Percentiles rank a stretch among this genome's conserved stretches.
These are phyloP conservation scores for Phocoena sinus DNA, from an alignment of 2,113 vertebrate genomes.

Conservation along the genomic window DNA sequence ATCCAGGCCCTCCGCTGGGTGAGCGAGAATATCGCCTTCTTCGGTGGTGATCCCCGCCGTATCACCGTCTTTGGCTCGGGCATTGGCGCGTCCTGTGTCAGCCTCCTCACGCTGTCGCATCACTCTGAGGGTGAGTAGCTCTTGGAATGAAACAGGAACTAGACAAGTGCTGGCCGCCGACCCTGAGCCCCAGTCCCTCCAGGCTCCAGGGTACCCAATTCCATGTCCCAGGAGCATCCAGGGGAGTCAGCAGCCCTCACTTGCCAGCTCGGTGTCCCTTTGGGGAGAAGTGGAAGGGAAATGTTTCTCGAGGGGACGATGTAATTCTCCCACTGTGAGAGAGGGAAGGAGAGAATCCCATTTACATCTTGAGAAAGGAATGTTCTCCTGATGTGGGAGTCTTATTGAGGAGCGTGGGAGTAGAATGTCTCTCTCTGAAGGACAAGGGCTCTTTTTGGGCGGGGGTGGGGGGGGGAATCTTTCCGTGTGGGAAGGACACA, in stretches of 20 bases:
- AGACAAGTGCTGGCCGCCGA: background rate
- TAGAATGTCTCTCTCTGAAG: background rate
- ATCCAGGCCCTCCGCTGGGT: slow-evolving; percentile 99
- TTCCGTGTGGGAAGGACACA: background rate
- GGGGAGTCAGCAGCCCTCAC: background rate
- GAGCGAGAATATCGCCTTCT: slow-evolving; percentile 98
- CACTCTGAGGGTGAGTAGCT: slow-evolving; percentile 95
- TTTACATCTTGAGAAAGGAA: background rate
- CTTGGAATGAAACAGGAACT: background rate
- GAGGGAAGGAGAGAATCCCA: background rate
- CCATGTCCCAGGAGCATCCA: background rate
- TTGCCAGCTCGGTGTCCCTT: background rate
- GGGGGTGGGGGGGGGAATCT: background rate
- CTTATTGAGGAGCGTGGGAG: background rate
- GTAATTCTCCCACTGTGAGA: background rate
- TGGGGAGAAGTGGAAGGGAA: background rate
- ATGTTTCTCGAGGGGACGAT: background rate
- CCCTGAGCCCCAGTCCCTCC: background rate
- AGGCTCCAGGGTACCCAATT: background rate
- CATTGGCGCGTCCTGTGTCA: slow-evolving; percentile 97
- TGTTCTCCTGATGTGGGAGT: background rate
- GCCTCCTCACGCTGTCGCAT: slow-evolving; percentile 96
- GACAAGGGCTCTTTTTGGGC: background rate
- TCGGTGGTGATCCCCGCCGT: slow-evolving; percentile 95
- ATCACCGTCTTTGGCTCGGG: slow-evolving; percentile 98